phyloP scores from a whole-genome alignment of 2,797 vertebrate genomes.

The Erethizon dorsatum region DNA sequence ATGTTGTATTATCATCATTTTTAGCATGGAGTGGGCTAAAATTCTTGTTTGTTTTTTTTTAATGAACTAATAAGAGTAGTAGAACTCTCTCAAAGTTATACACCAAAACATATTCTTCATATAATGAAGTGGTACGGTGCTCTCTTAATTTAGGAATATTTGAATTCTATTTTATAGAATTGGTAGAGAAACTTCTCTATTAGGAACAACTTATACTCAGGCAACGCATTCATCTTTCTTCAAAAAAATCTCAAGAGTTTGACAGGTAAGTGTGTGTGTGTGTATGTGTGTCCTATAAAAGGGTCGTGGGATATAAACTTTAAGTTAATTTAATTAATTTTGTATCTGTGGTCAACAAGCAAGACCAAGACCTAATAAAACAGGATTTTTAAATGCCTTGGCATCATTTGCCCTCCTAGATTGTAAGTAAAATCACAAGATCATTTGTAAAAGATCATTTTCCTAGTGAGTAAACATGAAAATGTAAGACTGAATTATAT shows the following conservation, averaged over 20 bases:
- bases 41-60: too few relatives aligned
- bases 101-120: neutral
- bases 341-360: neutral
- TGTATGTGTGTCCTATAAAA: neutral
- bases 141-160: neutral
- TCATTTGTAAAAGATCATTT: neutral
- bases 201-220: neutral
- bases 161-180: neutral
- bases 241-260: neutral
- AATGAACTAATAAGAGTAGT: neutral
- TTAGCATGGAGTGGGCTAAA: neutral
- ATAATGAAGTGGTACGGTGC: neutral
- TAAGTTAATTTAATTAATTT: neutral
- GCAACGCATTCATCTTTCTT: neutral
- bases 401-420: neutral
- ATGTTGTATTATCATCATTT: constrained; percentile 34
- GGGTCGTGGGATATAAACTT: neutral
- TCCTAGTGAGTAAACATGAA: neutral
- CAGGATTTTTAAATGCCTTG: neutral
- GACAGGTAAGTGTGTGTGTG: neutral
- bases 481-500: neutral
- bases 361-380: neutral
- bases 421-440: neutral
- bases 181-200: neutral
- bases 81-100: neutral